Evolutionary conservation across 2,113 vertebrate species (phyloP).

Genomic region (Zosterops lateralis): DNA sequence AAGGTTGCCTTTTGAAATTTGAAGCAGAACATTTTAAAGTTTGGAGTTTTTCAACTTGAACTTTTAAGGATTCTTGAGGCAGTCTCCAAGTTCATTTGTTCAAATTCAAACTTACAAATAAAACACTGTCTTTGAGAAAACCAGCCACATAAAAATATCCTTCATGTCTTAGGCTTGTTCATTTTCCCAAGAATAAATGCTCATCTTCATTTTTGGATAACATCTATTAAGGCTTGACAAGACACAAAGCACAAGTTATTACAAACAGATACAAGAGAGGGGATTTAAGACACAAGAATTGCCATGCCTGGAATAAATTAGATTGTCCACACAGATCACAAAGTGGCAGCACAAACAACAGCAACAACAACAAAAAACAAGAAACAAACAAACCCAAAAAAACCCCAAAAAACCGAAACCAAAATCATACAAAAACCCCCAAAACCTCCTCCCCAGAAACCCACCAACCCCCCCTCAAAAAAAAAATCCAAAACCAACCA

Average conservation of each 20-base stretch:
- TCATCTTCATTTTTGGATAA: slow-evolving; percentile 8
- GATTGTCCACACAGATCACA: neutral
- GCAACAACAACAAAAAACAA: no score
- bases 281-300: neutral
- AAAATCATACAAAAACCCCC: no score
- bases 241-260: slow-evolving; percentile 14
- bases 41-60: neutral
- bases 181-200: slow-evolving; percentile 27
- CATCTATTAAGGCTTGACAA: slow-evolving; percentile 22
- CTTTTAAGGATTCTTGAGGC: neutral
- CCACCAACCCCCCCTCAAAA: neutral
- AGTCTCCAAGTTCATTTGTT: neutral
- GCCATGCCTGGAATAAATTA: slow-evolving; percentile 9
- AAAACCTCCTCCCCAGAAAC: no score
- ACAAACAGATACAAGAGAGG: slow-evolving; percentile 10
- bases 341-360: neutral
- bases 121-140: neutral
- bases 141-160: neutral
- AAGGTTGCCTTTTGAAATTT: neutral
- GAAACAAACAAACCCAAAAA: no score
- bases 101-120: neutral
- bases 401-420: no score
- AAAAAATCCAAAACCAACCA: no score
- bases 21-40: neutral
- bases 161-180: neutral